Evolutionary conservation across 2,888 invertebrate species (phyloP).

Genomic region (Aleiodes alternator): DNA sequence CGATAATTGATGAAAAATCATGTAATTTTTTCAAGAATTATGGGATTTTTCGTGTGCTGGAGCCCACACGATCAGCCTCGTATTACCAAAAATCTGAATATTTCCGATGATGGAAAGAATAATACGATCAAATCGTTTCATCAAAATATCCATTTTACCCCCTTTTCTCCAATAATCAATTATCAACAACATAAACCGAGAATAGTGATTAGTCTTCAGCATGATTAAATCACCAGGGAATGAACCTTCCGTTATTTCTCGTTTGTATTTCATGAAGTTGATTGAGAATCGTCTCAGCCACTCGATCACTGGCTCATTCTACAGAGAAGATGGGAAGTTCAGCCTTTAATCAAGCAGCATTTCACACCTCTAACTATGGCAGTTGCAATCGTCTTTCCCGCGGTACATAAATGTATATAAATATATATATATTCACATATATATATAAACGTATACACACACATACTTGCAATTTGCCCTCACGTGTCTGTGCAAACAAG

Average conservation of each 20-base stretch:
- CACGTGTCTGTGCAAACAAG: slow-evolving; percentile 45
- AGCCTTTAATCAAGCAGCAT: slow-evolving; percentile 51
- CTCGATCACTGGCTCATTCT: slow-evolving; percentile 9
- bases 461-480: slow-evolving; percentile 22
- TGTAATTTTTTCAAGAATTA: too few species aligned
- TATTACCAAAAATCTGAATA: too few species aligned
- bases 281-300: slow-evolving; percentile 1
- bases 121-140: too few species aligned
- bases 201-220: too few species aligned
- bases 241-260: neutral
- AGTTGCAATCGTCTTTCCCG: slow-evolving; percentile 52
- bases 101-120: too few species aligned
- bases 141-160: too few species aligned
- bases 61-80: too few species aligned
- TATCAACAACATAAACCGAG: too few species aligned
- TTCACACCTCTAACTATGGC: slow-evolving; percentile 57
- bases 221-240: neutral
- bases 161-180: too few species aligned
- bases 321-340: neutral
- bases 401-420: neutral
- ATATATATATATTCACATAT: slow-evolving; percentile 2
- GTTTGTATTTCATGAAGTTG: neutral
- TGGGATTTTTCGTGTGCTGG: too few species aligned
- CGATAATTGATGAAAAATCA: too few species aligned
- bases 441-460: neutral